Evolutionary conservation across 2,888 invertebrate species (phyloP).

Genomic region (Cataglyphis albicans): DNA sequence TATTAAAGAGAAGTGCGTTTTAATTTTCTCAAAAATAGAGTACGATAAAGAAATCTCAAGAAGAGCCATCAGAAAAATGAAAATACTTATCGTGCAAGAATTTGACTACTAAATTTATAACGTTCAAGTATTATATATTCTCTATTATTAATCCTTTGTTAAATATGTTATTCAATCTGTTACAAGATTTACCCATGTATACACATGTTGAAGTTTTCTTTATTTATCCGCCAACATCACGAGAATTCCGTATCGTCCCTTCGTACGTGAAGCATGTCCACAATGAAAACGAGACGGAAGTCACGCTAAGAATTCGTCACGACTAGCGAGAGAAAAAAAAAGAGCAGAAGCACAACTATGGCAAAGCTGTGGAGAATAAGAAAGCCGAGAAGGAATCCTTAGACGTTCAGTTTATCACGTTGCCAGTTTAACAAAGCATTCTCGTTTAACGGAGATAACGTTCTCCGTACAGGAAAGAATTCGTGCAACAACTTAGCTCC

Average conservation of each 20-base stretch:
- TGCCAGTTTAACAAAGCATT: constrained; percentile 68
- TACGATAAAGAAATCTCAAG: background rate
- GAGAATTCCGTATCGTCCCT: constrained; percentile 1
- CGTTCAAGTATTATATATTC: background rate
- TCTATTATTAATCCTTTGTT: background rate
- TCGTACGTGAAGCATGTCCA: constrained; percentile 21
- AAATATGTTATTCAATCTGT: constrained; percentile 12
- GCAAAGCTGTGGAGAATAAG: constrained; percentile 35
- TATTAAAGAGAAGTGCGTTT: constrained; percentile 12
- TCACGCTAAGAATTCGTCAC: constrained; percentile 55
- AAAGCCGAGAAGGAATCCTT: constrained; percentile 54
- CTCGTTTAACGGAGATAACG: constrained; percentile 59
- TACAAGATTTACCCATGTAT: constrained; percentile 7
- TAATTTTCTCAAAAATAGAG: background rate
- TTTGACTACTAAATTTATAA: background rate
- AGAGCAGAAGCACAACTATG: constrained; percentile 20
- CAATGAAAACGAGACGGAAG: constrained; percentile 54
- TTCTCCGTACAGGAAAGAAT: constrained; percentile 55
- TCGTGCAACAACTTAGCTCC: constrained; percentile 60
- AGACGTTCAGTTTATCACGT: constrained; percentile 70
- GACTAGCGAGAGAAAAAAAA: constrained; percentile 30
- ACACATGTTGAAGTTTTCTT: constrained; percentile 13
- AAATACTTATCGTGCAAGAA: background rate
- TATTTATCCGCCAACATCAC: constrained; percentile 13
- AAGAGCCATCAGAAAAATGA: constrained; percentile 12